A percentile compares a stretch with the other conserved stretches of the same genome.
phyloP scores from a whole-genome alignment of 2,113 vertebrate species.

The Salvelinus alpinus region DNA sequence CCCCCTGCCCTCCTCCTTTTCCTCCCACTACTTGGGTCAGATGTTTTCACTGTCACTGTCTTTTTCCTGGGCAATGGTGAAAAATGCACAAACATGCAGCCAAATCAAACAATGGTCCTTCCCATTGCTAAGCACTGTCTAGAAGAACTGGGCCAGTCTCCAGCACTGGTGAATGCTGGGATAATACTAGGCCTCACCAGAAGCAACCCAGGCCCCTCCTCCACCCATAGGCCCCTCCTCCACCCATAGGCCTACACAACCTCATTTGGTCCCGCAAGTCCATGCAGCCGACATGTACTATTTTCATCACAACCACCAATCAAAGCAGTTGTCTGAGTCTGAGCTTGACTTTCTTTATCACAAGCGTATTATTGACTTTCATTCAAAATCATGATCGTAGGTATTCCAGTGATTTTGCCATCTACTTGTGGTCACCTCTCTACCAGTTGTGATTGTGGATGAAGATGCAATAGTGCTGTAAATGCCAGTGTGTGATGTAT shows the following conservation, averaged over 20 bases:
- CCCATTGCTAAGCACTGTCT: constrained; percentile 77
- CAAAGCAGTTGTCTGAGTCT: neutral
- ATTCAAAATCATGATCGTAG: no score
- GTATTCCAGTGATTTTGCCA: no score
- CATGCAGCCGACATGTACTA: constrained; percentile 14
- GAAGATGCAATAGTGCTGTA: neutral
- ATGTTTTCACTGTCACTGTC: constrained; percentile 46
- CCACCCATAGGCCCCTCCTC: neutral
- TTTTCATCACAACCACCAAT: neutral
- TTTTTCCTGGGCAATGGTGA: constrained; percentile 70
- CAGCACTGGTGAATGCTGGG: constrained; percentile 70
- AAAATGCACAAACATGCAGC: constrained; percentile 76
- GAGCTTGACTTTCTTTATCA: no score
- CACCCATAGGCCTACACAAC: neutral
- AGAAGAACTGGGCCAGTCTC: constrained; percentile 78
- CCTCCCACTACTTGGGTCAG: constrained; percentile 44
- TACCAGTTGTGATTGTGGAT: neutral
- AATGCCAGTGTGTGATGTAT: no score
- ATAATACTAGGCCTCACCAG: constrained; percentile 67
- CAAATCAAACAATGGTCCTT: constrained; percentile 78
- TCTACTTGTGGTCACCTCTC: neutral
- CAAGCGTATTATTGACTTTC: no score
- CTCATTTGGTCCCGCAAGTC: constrained; percentile 4
- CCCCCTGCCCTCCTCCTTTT: constrained; percentile 53
- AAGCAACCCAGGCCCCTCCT: constrained; percentile 36